These are phyloP conservation scores for Melinaea menophilus DNA, from an alignment of 2,888 invertebrate species.

Conservation along the genomic window DNA sequence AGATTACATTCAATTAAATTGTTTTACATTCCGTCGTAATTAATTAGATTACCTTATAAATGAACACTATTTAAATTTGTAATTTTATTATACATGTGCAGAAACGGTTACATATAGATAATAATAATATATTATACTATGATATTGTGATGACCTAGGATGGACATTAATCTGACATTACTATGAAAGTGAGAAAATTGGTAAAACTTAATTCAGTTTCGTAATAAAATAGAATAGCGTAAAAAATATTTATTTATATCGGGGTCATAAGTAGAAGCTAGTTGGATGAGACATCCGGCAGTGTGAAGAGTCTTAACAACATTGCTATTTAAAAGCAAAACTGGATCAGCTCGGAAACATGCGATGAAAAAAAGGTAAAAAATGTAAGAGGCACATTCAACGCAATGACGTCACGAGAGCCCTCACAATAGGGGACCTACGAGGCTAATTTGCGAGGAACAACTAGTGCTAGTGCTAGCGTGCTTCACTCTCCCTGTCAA, in stretches of 20 bases:
- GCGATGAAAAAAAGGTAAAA: slow-evolving; percentile 1
- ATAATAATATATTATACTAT: too few species aligned
- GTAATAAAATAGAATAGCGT: background rate
- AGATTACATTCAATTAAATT: background rate
- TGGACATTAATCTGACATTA: too few species aligned
- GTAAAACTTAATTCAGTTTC: too few species aligned
- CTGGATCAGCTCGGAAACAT: slow-evolving; percentile 3
- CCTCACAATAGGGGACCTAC: slow-evolving; percentile 13
- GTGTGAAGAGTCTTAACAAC: background rate
- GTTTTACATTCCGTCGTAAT: too few species aligned
- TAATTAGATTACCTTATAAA: too few species aligned
- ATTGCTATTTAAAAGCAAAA: slow-evolving; percentile 1
- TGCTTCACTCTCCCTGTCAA: slow-evolving; percentile 1
- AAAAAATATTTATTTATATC: background rate
- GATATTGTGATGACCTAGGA: too few species aligned
- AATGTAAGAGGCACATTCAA: slow-evolving; percentile 15
- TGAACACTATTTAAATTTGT: too few species aligned
- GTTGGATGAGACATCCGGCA: too few species aligned
- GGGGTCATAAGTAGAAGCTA: too few species aligned
- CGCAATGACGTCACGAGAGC: slow-evolving; percentile 13
- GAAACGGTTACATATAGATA: too few species aligned
- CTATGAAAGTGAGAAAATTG: too few species aligned
- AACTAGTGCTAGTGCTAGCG: background rate
- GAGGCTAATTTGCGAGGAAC: slow-evolving; percentile 11
- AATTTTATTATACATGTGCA: too few species aligned